Evolutionary conservation across 2,113 vertebrate species (phyloP).

Genomic region (Hippoglossus stenolepis): DNA sequence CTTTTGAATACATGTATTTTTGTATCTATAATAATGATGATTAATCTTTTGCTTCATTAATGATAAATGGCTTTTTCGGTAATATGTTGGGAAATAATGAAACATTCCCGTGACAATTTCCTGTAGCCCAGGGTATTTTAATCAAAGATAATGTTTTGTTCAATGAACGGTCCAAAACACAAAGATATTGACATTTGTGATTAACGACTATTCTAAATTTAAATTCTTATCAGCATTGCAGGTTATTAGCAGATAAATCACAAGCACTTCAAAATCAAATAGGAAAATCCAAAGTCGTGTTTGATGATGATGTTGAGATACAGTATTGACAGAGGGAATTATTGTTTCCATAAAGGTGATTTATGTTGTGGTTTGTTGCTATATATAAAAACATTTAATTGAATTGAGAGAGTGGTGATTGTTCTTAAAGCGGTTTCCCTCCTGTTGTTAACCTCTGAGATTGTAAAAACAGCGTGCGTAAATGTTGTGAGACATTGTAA

Average conservation of each 20-base stretch:
- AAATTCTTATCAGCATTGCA: neutral
- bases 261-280: neutral
- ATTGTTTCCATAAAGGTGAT: neutral
- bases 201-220: neutral
- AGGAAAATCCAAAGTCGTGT: conserved; percentile 7
- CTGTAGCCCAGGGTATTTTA: neutral
- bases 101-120: neutral
- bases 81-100: neutral
- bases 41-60: neutral
- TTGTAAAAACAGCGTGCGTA: conserved; percentile 45
- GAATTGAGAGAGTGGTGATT: conserved; percentile 35
- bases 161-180: neutral
- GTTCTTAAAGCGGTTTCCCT: conserved; percentile 25
- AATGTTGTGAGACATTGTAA: conserved; percentile 56
- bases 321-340: neutral
- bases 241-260: neutral
- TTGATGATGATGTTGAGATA: conserved; percentile 24
- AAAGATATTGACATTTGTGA: neutral
- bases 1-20: neutral
- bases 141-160: neutral
- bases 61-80: neutral
- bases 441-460: conserved; percentile 62
- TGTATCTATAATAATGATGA: neutral
- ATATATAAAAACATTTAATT: neutral
- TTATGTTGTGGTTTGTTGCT: neutral